These are phyloP conservation scores for Anoura caudifer DNA, from an alignment of 2,113 vertebrate genomes.

Conservation along the genomic window DNA sequence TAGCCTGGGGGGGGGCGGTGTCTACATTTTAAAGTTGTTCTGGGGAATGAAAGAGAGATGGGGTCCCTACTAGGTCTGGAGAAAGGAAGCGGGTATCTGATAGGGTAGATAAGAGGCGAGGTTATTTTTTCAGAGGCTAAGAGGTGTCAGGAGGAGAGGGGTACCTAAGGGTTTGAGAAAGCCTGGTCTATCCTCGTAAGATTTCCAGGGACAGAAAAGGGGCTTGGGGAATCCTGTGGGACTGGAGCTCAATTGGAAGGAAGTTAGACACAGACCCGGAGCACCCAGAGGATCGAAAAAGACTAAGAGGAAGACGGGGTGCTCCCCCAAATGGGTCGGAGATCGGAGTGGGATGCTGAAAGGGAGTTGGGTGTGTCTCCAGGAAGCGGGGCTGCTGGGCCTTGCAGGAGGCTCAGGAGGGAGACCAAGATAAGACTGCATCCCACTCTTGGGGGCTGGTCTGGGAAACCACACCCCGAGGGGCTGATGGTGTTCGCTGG, in stretches of 20 bases:
- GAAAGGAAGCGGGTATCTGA: not conserved
- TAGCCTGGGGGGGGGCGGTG: not conserved
- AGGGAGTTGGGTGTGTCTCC: slow-evolving; percentile 57
- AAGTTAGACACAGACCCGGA: slow-evolving; percentile 49
- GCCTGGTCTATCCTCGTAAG: not conserved
- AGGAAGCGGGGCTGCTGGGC: not conserved
- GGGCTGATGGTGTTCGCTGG: slow-evolving; percentile 14
- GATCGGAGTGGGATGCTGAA: not conserved
- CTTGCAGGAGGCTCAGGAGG: not conserved
- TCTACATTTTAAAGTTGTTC: slow-evolving; percentile 34
- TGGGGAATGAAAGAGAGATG: not conserved
- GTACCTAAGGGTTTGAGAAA: not conserved
- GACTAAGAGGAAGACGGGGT: not conserved
- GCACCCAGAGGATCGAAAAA: not conserved
- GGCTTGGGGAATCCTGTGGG: not conserved
- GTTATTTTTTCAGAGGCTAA: slow-evolving; percentile 39
- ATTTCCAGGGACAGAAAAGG: not conserved
- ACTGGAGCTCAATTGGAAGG: not conserved
- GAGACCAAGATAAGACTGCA: not conserved
- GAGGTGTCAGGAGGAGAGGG: not conserved
- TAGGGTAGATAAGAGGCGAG: not conserved
- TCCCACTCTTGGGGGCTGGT: slow-evolving; percentile 49
- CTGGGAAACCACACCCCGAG: slow-evolving; percentile 65
- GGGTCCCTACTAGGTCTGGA: not conserved
- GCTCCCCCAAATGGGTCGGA: not conserved